Evolutionary conservation across 1,140 invertebrate genomes (phyloP).

Genomic region (Zophobas atratus): DNA sequence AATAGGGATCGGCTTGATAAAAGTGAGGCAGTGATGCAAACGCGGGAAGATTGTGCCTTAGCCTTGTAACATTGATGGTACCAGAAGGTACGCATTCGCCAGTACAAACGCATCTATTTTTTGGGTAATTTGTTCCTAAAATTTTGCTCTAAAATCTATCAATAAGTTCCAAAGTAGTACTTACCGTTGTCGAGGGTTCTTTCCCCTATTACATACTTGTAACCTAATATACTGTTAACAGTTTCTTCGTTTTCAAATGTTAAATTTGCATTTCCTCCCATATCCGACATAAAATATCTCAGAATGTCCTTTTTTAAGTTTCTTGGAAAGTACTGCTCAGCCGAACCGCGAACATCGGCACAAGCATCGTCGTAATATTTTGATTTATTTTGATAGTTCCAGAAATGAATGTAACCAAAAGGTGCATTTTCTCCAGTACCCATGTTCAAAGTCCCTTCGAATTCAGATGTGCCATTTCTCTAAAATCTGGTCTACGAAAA

Average conservation of each 20-base stretch:
- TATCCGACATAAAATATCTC: neutral
- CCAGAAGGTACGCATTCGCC: neutral
- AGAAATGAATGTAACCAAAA: constrained; percentile 77
- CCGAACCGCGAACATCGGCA: constrained; percentile 75
- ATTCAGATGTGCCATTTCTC: constrained; percentile 81
- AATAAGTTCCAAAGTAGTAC: no score
- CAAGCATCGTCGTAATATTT: constrained; percentile 74
- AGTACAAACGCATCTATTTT: neutral
- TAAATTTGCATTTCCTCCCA: no score
- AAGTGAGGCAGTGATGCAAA: neutral
- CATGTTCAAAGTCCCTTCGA: constrained; percentile 83
- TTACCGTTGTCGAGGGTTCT: no score
- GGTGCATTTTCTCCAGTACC: constrained; percentile 76
- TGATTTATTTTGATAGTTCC: constrained; percentile 78
- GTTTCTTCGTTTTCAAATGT: no score
- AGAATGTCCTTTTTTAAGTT: no score
- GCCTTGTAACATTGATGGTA: neutral
- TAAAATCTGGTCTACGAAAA: constrained; percentile 60
- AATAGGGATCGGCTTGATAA: neutral
- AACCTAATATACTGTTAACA: no score
- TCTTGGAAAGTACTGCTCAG: constrained; percentile 75
- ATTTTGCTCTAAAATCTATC: no score
- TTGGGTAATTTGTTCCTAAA: neutral
- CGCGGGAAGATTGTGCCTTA: neutral
- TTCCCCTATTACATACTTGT: no score